A percentile compares a stretch with the other conserved stretches of the same genome.
Conservation (phyloP, 1,140 invertebrate genomes). For the Probaryconus sp. region DNA sequence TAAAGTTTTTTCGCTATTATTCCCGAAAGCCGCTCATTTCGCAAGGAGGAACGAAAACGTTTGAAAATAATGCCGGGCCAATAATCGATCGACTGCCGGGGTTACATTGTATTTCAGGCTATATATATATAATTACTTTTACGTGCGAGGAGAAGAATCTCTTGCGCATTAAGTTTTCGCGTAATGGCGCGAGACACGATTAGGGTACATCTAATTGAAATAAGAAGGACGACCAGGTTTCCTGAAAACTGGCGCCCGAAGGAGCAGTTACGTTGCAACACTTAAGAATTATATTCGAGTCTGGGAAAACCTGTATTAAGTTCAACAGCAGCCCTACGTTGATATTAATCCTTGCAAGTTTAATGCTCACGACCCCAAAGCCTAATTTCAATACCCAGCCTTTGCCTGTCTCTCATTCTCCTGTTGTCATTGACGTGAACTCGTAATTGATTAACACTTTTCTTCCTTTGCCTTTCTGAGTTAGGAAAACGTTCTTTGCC, state of each 20-base stretch:
- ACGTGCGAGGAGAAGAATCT: slow-evolving; percentile 24
- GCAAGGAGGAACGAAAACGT: slow-evolving; percentile 2
- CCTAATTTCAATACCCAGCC: slow-evolving; percentile 45
- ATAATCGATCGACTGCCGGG: slow-evolving; percentile 37
- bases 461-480: no score
- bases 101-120: no score
- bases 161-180: slow-evolving; percentile 18
- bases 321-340: slow-evolving; percentile 14
- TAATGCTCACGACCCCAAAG: slow-evolving; percentile 42
- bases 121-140: slow-evolving; percentile 45
- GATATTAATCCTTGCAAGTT: slow-evolving; percentile 61
- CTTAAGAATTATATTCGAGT: slow-evolving; percentile 39
- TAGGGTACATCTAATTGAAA: slow-evolving; percentile 62
- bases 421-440: slow-evolving; percentile 5
- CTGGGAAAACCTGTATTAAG: slow-evolving; percentile 21
- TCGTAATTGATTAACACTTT: slow-evolving; percentile 39
- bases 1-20: slow-evolving; percentile 23
- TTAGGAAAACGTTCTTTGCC: no score
- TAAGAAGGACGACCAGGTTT: slow-evolving; percentile 52
- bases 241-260: slow-evolving; percentile 23
- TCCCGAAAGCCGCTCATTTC: slow-evolving; percentile 2
- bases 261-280: slow-evolving; percentile 40
- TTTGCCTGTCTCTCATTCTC: slow-evolving; percentile 5
- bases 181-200: slow-evolving; percentile 51
- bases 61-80: neutral